Evolutionary conservation across 2,888 invertebrate genomes (phyloP), one percentile per base, ranked within the genome.

Genomic region (Temnothorax rugatulus): DNA sequence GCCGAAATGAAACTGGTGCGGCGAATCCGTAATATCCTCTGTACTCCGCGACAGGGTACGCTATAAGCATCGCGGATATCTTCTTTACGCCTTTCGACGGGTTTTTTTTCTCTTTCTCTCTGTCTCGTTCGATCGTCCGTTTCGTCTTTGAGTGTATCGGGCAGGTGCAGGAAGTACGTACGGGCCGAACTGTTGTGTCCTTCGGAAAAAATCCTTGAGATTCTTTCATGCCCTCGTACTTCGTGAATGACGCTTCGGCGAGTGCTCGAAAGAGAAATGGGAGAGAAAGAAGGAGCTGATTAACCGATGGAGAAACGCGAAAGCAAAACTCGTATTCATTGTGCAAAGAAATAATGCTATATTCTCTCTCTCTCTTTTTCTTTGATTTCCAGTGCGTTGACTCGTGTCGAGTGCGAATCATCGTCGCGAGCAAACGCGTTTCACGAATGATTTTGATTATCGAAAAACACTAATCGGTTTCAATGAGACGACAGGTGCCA

Each of bases 1-100:
- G 88, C 86, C 88, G 29, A 88, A 89, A 85, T 61, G 74, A 88
- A 74, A 85, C 82, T 75, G 63, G 38, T 75, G 83, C 74, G 76
- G 54, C 79, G 82, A 75, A 75, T 85, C 81, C 79, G 41, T 59
- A 73, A 59, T 73, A 29, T 59, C 13, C 73, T 59, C 21, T 4
- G 21, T 50, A 59, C 47, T 18, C 34, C 13, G 25, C 47, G 77
- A 21, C 41, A 9, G n/a, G 25, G 4, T 21, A 52, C 41, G 47
- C 47, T 47, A 3, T 38, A 13, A 13, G 47, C 13, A 11, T 7
- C 44, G 13, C 29, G 21, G 25, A 13, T 34, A 3, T 11, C 3
- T 11, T 34, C 4, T 50, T 15, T 8, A 1, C 47, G 7, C 5
- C 29, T 57, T 15, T 38, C 54, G 25, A 15, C 4, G 13, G 7